phyloP scores from a whole-genome alignment of 1,140 invertebrate species.

The Littorina saxatilis region DNA sequence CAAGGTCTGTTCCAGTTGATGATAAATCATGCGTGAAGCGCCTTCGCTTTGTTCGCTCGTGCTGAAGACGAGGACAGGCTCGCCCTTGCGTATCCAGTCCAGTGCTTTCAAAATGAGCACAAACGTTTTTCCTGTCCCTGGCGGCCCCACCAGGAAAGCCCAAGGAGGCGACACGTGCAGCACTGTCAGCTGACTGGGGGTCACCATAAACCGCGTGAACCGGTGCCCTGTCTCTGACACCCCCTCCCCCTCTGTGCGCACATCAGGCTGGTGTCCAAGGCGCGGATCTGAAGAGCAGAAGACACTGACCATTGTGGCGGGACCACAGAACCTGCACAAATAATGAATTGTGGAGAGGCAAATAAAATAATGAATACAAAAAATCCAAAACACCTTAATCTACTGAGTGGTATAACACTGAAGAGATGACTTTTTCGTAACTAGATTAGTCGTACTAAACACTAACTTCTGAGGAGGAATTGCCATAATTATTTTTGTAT shows the following conservation, averaged over 20 bases:
- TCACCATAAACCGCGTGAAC: conserved; percentile 14
- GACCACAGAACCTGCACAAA: no score
- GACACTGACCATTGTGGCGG: background rate
- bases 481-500: no score
- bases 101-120: conserved; percentile 9
- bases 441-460: no score
- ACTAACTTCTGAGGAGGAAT: no score
- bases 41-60: conserved; percentile 8
- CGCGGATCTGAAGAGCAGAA: conserved; percentile 15
- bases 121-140: conserved; percentile 21
- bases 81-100: conserved; percentile 5
- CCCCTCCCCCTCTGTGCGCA: background rate
- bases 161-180: background rate
- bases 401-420: no score
- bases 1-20: conserved; percentile 5
- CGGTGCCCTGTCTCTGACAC: conserved; percentile 1
- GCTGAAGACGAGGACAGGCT: conserved; percentile 16
- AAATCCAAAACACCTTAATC: no score
- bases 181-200: background rate
- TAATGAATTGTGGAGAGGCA: no score
- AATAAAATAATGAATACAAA: no score
- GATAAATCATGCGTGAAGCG: background rate
- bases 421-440: no score
- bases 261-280: background rate
- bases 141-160: background rate